Conservation (phyloP, 1,140 invertebrate species). For the Dolichoris vasculosae region DNA sequence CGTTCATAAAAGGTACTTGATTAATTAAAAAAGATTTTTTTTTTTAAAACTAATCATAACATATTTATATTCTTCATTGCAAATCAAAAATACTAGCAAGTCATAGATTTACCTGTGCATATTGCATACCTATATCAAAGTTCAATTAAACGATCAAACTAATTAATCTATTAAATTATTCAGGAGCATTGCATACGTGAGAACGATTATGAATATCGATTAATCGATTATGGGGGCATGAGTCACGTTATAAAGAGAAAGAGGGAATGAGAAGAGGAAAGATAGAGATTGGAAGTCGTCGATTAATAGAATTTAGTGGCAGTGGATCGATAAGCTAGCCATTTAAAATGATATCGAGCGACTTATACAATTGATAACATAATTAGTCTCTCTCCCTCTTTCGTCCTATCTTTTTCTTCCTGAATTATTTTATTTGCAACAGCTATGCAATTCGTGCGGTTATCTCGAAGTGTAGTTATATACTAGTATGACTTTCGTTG, state of each 20-base stretch:
- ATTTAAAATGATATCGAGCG: constrained; percentile 20
- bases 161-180: constrained; percentile 64
- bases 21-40: too few relatives aligned
- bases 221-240: constrained; percentile 33
- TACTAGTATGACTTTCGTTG: not conserved
- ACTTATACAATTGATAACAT: constrained; percentile 43
- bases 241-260: not conserved
- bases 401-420: not conserved
- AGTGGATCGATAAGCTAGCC: constrained; percentile 37
- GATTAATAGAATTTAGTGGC: constrained; percentile 33
- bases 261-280: not conserved
- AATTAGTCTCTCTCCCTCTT: constrained; percentile 25
- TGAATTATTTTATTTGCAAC: not conserved
- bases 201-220: constrained; percentile 44
- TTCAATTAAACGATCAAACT: constrained; percentile 61
- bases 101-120: not conserved
- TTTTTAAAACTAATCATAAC: too few relatives aligned
- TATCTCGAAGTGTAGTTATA: not conserved
- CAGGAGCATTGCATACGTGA: constrained; percentile 11
- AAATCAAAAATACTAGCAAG: too few relatives aligned
- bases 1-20: too few relatives aligned
- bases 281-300: constrained; percentile 1
- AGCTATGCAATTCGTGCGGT: not conserved
- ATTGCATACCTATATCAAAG: constrained; percentile 34
- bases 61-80: too few relatives aligned